phyloP scores from a whole-genome alignment of 2,113 vertebrate species.

The Syrrhaptes paradoxus region DNA sequence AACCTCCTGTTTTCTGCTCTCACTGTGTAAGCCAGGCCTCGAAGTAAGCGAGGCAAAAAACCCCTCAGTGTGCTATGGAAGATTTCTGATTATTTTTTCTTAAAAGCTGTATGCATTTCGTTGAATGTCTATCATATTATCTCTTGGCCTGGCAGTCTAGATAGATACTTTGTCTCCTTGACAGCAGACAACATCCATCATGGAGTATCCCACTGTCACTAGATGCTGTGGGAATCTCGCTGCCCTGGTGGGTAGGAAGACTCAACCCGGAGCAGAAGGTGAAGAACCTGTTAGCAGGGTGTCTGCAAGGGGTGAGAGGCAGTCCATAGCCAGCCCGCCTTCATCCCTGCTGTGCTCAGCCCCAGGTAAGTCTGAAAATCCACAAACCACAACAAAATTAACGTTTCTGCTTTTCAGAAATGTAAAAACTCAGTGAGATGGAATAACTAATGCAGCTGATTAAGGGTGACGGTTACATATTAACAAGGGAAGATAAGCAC shows the following conservation, averaged over 20 bases:
- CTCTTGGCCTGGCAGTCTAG: neutral
- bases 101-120: neutral
- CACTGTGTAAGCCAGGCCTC: constrained; percentile 34
- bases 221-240: neutral
- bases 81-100: constrained; percentile 2
- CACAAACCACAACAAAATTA: neutral
- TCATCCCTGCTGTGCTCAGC: neutral
- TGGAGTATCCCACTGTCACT: neutral
- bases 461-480: constrained; percentile 9
- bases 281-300: neutral
- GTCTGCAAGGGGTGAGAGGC: neutral
- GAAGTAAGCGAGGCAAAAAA: neutral
- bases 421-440: neutral
- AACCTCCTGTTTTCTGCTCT: constrained; percentile 35
- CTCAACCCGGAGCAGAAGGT: neutral
- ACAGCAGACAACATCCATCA: constrained; percentile 39
- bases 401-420: constrained; percentile 7
- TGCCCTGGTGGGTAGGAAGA: neutral
- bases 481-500: constrained; percentile 35
- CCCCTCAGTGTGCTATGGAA: neutral
- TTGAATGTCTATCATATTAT: neutral
- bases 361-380: neutral
- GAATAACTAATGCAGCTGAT: constrained; percentile 24
- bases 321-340: neutral
- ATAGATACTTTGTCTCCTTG: constrained; percentile 49